These are phyloP conservation scores for Sinelater perroti DNA, from an alignment of 2,888 invertebrate species.

Conservation along the genomic window DNA sequence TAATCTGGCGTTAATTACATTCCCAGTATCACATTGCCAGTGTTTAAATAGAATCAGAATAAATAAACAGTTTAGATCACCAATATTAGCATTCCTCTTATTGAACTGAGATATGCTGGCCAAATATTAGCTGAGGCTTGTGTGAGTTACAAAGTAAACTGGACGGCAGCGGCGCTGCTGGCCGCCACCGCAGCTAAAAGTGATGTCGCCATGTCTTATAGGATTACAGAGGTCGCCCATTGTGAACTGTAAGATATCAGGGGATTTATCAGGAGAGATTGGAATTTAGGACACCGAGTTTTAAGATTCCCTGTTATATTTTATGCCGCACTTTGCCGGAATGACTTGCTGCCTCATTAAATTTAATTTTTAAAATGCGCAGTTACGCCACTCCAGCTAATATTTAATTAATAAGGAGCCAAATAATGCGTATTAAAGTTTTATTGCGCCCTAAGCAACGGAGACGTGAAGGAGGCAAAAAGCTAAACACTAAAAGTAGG, in stretches of 20 bases:
- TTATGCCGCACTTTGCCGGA: constrained; percentile 29
- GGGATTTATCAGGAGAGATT: constrained; percentile 51
- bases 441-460: no score
- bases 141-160: constrained; percentile 48
- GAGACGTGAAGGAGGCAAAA: background rate
- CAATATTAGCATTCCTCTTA: constrained; percentile 39
- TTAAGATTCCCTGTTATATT: constrained; percentile 34
- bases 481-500: background rate
- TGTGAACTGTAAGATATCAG: constrained; percentile 52
- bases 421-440: constrained; percentile 24
- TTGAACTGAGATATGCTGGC: constrained; percentile 37
- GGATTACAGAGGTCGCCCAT: constrained; percentile 50
- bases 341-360: no score
- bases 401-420: constrained; percentile 18
- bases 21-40: constrained; percentile 14
- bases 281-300: constrained; percentile 47
- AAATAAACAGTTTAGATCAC: constrained; percentile 30
- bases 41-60: constrained; percentile 23
- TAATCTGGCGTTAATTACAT: constrained; percentile 9
- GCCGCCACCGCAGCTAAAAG: constrained; percentile 38
- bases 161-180: constrained; percentile 32
- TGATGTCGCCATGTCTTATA: constrained; percentile 48
- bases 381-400: no score
- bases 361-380: no score
- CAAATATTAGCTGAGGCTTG: constrained; percentile 40